Conservation (phyloP, 2,888 invertebrate genomes). For the Oscheius onirici region DNA sequence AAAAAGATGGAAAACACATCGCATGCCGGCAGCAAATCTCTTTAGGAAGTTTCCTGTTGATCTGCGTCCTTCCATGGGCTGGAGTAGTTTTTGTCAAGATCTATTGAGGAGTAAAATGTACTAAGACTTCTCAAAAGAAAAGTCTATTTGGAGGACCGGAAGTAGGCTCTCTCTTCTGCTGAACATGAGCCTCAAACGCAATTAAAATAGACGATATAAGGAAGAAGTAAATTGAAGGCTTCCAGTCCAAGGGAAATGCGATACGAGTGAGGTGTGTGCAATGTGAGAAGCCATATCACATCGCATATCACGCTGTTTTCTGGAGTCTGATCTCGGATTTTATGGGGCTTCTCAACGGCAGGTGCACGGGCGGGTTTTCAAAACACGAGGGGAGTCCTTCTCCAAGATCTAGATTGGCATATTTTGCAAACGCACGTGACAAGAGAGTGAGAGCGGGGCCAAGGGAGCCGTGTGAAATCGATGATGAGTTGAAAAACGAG, state of each 20-base stretch:
- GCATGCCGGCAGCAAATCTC: constrained; percentile 7
- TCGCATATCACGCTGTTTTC: constrained; percentile 21
- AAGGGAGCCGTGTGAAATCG: constrained; percentile 13
- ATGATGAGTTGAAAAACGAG: constrained; percentile 12
- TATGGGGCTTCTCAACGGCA: constrained; percentile 14
- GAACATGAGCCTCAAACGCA: not conserved
- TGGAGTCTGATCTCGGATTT: not conserved
- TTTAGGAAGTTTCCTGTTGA: constrained; percentile 25
- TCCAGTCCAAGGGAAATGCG: constrained; percentile 24
- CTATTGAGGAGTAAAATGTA: constrained; percentile 18
- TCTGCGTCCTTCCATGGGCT: not conserved
- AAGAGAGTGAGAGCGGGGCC: not conserved
- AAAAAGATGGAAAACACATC: not conserved
- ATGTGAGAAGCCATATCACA: constrained; percentile 27
- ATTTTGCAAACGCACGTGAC: constrained; percentile 30
- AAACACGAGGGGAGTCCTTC: not conserved
- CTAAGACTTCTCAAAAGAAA: not conserved
- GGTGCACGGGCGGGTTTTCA: not conserved
- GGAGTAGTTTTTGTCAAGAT: constrained; percentile 10
- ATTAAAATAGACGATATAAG: not conserved
- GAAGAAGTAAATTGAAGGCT: constrained; percentile 27
- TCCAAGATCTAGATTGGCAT: constrained; percentile 1
- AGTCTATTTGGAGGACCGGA: not conserved
- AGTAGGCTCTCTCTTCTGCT: not conserved
- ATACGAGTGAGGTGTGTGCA: constrained; percentile 24